A percentile compares a stretch with the other conserved stretches of the same genome.
These are phyloP conservation scores for Cacatua alba DNA, from an alignment of 2,113 vertebrate species.

Conservation along the genomic window DNA sequence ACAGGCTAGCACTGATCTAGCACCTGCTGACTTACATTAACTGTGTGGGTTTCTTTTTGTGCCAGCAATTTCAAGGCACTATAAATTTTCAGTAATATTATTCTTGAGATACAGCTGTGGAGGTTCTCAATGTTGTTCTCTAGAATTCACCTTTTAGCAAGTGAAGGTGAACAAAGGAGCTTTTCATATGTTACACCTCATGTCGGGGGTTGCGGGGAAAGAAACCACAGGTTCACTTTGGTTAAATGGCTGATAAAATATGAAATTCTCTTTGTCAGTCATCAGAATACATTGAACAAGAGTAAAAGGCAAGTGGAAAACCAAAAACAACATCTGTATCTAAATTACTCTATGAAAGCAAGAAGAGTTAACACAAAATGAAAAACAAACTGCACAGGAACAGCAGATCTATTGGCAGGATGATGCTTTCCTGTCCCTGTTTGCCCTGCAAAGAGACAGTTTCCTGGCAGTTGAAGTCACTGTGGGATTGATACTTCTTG, in stretches of 20 bases:
- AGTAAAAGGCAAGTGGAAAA: background rate
- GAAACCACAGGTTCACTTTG: background rate
- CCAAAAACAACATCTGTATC: conserved; percentile 25
- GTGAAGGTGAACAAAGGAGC: background rate
- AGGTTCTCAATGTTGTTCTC: background rate
- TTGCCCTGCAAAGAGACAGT: background rate
- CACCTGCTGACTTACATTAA: background rate
- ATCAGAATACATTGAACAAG: background rate
- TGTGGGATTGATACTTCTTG: background rate
- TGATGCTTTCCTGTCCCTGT: background rate
- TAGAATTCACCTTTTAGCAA: background rate
- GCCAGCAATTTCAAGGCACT: background rate
- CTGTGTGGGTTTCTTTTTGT: background rate
- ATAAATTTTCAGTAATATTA: background rate
- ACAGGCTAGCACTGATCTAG: background rate
- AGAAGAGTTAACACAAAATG: background rate
- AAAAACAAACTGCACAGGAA: background rate
- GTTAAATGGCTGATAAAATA: background rate
- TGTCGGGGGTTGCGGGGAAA: background rate
- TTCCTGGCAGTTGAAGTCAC: background rate
- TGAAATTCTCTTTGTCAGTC: background rate
- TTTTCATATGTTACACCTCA: background rate
- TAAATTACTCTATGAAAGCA: background rate
- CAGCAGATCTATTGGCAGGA: background rate
- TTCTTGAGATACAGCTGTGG: background rate